Evolutionary conservation across 2,113 vertebrate species (phyloP).

Genomic region (Triplophysa tibetana): DNA sequence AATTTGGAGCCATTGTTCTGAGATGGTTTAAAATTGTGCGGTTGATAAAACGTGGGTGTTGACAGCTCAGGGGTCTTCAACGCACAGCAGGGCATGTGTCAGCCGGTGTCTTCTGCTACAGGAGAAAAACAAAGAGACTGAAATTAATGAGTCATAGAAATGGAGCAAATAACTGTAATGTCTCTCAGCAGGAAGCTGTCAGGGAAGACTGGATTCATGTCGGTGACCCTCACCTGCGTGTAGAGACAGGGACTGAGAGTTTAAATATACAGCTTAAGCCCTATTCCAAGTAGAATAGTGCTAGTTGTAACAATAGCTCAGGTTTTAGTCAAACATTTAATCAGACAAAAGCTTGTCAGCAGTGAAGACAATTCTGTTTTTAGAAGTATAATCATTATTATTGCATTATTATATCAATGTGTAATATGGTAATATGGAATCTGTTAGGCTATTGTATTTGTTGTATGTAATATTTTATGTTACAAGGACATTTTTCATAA

Average conservation of each 20-base stretch:
- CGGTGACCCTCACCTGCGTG: constrained; percentile 63
- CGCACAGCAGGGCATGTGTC: constrained; percentile 56
- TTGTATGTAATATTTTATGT: neutral
- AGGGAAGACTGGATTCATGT: constrained; percentile 32
- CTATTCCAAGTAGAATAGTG: neutral
- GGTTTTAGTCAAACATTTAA: neutral
- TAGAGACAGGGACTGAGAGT: neutral
- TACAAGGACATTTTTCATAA: neutral
- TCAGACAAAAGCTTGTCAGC: neutral
- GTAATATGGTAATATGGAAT: no score
- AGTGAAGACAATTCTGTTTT: no score
- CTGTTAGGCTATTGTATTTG: no score
- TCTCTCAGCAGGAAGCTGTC: constrained; percentile 55
- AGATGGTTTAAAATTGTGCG: constrained; percentile 69
- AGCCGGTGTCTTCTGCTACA: constrained; percentile 60
- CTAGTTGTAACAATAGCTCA: neutral
- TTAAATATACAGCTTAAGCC: neutral
- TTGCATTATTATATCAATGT: no score
- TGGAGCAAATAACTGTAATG: constrained; percentile 59
- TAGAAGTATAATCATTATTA: neutral
- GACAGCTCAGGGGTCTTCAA: constrained; percentile 63
- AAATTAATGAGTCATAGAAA: constrained; percentile 59
- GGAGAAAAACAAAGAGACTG: constrained; percentile 68
- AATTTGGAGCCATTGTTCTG: constrained; percentile 72
- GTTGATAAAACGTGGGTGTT: constrained; percentile 66